A percentile compares a stretch with the other conserved stretches of the same genome.
phyloP scores from a whole-genome alignment of 1,140 invertebrate genomes.

The Probaryconus sp. region DNA sequence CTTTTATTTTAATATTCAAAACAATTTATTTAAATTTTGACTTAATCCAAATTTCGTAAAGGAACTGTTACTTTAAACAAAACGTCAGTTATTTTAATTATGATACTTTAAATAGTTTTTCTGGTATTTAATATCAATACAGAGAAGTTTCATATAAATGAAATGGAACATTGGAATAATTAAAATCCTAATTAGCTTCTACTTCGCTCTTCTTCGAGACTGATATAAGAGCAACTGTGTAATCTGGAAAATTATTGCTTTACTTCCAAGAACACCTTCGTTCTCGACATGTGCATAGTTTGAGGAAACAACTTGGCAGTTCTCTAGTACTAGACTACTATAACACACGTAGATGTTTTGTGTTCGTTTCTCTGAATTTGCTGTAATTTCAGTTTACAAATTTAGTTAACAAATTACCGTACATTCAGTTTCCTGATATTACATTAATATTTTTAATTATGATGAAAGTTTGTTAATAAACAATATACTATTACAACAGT shows the following conservation, averaged over 20 bases:
- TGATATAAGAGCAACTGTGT: constrained; percentile 55
- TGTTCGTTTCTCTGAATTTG: constrained; percentile 47
- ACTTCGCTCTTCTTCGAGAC: constrained; percentile 36
- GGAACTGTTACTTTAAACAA: no score
- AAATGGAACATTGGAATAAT: constrained; percentile 30
- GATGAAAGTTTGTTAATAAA: constrained; percentile 7
- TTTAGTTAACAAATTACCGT: no score
- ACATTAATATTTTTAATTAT: constrained; percentile 9
- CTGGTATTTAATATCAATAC: constrained; percentile 7
- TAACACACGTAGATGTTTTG: constrained; percentile 50
- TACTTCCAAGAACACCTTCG: constrained; percentile 56
- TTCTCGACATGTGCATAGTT: constrained; percentile 56
- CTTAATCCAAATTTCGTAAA: no score
- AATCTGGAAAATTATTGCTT: constrained; percentile 54
- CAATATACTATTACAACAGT: no score
- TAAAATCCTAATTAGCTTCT: constrained; percentile 52
- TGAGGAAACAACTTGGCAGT: constrained; percentile 52
- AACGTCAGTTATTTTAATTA: not conserved
- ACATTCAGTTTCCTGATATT: constrained; percentile 27
- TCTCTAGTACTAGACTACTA: constrained; percentile 44
- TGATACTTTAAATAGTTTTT: not conserved
- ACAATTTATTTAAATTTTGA: no score
- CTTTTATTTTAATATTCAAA: no score
- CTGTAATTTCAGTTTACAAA: constrained; percentile 52
- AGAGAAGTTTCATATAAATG: constrained; percentile 11